Evolutionary conservation across 1,140 invertebrate genomes (phyloP).

Genomic region (Cyrtorhinus lividipennis): DNA sequence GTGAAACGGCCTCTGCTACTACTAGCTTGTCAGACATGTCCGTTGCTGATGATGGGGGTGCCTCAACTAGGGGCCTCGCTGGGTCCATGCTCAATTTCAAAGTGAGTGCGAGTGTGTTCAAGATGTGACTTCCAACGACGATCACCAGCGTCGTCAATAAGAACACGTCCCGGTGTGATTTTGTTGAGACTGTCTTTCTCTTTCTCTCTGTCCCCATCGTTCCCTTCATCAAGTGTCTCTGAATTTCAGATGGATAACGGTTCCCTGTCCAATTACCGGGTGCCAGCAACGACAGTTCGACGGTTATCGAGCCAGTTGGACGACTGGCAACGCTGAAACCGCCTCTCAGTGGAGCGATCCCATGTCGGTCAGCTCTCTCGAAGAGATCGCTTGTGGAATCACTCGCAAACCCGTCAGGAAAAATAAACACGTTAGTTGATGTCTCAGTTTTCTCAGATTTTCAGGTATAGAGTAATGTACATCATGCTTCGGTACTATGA

Average conservation of each 20-base stretch:
- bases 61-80: conserved; percentile 58
- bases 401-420: conserved; percentile 28
- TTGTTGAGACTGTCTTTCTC: no score
- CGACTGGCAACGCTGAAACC: conserved; percentile 27
- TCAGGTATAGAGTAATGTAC: conserved; percentile 24
- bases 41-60: conserved; percentile 48
- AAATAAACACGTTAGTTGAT: conserved; percentile 15
- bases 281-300: conserved; percentile 28
- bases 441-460: conserved; percentile 23
- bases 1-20: conserved; percentile 52
- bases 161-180: conserved; percentile 14
- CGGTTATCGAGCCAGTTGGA: conserved; percentile 20
- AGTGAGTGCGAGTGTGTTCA: no score
- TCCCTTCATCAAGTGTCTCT: no score
- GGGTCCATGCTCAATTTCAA: conserved; percentile 61
- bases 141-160: conserved; percentile 4
- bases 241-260: conserved; percentile 31
- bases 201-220: conserved; percentile 13
- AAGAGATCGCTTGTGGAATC: conserved; percentile 34
- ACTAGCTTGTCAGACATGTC: conserved; percentile 54
- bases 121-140: conserved; percentile 14
- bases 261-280: conserved; percentile 26
- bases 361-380: conserved; percentile 36
- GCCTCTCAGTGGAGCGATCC: conserved; percentile 27
- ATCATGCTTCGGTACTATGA: no score